A percentile compares a stretch with the other conserved stretches of the same genome.
These are phyloP conservation scores for Benthosema pterotum DNA, from an alignment of 2,797 vertebrate genomes.

Conservation along the genomic window DNA sequence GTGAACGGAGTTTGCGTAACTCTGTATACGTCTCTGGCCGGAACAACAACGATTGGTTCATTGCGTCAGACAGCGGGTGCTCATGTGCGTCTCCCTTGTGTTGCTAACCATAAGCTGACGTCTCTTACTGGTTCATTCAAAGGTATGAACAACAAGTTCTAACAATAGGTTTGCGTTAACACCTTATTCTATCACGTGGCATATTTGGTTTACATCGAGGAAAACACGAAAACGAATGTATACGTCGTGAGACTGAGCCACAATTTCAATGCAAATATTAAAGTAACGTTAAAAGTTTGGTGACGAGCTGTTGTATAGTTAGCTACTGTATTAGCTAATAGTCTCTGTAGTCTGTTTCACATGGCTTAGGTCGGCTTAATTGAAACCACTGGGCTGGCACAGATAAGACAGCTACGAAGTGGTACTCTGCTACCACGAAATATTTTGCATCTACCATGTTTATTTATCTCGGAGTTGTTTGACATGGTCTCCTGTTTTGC, in stretches of 20 bases:
- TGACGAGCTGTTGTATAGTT: conserved; percentile 8
- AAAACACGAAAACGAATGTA: not conserved
- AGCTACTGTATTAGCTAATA: conserved; percentile 18
- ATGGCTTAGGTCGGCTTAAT: conserved; percentile 6
- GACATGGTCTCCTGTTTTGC: not conserved
- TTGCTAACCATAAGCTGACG: conserved; percentile 54
- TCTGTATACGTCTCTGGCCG: no score
- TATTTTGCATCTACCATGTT: no score
- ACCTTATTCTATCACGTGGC: accelerated
- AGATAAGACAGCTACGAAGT: not conserved
- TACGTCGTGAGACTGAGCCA: not conserved
- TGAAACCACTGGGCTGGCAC: no score
- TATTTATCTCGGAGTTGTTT: no score
- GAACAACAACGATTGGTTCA: no score
- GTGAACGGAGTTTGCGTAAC: no score
- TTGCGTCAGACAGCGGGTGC: not conserved
- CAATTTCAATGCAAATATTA: not conserved
- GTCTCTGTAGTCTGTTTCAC: conserved; percentile 2
- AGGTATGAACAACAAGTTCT: conserved; percentile 48
- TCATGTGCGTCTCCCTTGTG: conserved; percentile 42
- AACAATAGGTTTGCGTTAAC: not conserved
- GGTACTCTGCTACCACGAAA: no score
- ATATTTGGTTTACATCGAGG: not conserved
- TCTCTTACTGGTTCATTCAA: conserved; percentile 53
- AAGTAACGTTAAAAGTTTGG: conserved; percentile 8